These are phyloP conservation scores for Phalacrocorax carbo DNA, from an alignment of 2,113 vertebrate species.

Conservation along the genomic window DNA sequence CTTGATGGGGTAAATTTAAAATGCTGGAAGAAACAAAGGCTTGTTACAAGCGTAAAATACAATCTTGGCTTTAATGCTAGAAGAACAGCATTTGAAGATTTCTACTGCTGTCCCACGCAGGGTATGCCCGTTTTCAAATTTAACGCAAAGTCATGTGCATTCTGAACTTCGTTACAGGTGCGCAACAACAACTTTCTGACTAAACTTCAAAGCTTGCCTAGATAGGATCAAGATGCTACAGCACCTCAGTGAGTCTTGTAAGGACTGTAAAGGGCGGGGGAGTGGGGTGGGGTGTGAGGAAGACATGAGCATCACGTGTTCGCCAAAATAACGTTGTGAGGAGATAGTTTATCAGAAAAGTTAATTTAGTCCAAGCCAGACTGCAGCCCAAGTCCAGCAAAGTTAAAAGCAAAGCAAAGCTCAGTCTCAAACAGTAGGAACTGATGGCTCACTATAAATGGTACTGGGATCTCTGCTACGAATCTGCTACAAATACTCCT, in stretches of 20 bases:
- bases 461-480: not conserved
- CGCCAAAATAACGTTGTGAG: too few relatives aligned
- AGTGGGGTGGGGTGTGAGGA: too few relatives aligned
- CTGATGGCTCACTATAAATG: not conserved
- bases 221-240: not conserved
- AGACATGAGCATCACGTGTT: accelerated
- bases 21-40: slow-evolving; percentile 65
- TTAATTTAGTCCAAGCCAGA: not conserved
- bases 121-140: not conserved
- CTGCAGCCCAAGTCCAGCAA: not conserved
- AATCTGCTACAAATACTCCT: not conserved
- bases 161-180: not conserved
- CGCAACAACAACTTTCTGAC: too few relatives aligned
- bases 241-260: not conserved
- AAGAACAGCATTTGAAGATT: not conserved
- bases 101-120: not conserved
- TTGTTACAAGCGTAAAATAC: not conserved
- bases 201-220: not conserved
- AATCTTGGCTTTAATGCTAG: not conserved
- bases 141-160: accelerated
- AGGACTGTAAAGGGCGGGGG: not conserved
- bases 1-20: slow-evolving; percentile 91
- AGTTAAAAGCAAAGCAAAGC: not conserved
- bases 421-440: not conserved
- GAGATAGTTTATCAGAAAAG: not conserved